phyloP scores from a whole-genome alignment of 2,888 invertebrate species.

The Argyresthia albistria region DNA sequence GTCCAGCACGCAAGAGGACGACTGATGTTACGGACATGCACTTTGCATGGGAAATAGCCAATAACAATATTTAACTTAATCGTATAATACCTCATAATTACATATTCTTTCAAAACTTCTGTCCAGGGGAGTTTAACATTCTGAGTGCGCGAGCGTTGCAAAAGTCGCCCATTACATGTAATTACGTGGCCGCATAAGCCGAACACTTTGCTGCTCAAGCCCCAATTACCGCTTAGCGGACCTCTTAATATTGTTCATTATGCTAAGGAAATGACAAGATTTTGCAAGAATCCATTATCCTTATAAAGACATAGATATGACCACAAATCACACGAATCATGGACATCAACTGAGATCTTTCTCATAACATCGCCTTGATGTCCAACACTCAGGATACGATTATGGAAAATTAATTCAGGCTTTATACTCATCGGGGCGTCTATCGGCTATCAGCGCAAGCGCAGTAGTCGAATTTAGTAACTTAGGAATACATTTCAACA shows the following conservation, averaged over 20 bases:
- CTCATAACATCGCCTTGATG: not conserved
- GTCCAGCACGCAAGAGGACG: too few species aligned
- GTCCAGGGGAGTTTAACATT: conserved; percentile 49
- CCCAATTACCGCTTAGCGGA: conserved; percentile 57
- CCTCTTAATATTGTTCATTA: conserved; percentile 65
- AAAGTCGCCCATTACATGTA: conserved; percentile 60
- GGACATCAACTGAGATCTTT: not conserved
- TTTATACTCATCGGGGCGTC: too few species aligned
- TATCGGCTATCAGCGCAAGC: too few species aligned
- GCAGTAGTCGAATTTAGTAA: too few species aligned
- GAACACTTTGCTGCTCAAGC: conserved; percentile 52
- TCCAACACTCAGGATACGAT: too few species aligned
- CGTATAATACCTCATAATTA: conserved; percentile 35
- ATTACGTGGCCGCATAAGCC: conserved; percentile 63
- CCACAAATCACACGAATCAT: conserved; percentile 7
- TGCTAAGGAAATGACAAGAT: conserved; percentile 57
- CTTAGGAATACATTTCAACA: too few species aligned
- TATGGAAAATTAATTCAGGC: too few species aligned
- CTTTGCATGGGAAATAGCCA: conserved; percentile 4
- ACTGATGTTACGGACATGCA: not conserved
- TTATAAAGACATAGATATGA: conserved; percentile 26
- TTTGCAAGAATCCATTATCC: conserved; percentile 53
- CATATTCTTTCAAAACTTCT: conserved; percentile 48
- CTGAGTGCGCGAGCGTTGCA: conserved; percentile 54
- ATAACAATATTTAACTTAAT: conserved; percentile 31